Base-by-base conservation (phyloP, 2,113 vertebrate genomes). In the Oriolus oriolus region DNA sequence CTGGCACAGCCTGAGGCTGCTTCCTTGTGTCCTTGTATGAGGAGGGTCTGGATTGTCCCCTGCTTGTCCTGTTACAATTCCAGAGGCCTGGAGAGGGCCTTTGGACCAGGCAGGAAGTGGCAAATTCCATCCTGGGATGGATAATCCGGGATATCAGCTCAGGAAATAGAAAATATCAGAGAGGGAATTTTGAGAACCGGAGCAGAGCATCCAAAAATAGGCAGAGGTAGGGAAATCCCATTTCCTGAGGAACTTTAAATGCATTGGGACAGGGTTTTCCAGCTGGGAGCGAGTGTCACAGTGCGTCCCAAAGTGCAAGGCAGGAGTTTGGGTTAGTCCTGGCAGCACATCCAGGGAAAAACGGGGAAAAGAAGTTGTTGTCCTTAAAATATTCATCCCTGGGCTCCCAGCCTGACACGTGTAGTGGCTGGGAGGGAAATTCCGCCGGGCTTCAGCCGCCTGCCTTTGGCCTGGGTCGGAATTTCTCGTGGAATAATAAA, bases 311-410 rank as follows among this genome's bases (percentile, higher is more conserved):
- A 16, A 5, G 28, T 2, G 42, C 11, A 35, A 17, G 22, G 1
- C 2, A 6, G 17, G 60, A 28, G 8, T 27, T 35, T 2, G 69
- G 65, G 16, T 44, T 17, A 6, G 28, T 69, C 41, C 49, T 52
- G 70, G 21, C 7, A 13, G 41, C 79, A 84, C 42, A 7, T 20
- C 10, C 61, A 53, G 84, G 19, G 56, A 17, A 35, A 73, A 70
- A 33, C 0, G 41, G 65, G 10, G 33, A 61, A 39, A 69, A 70
- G 49, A 11, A 27, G 19, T 74, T 4, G 6, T 52, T 13, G 35
- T 28, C 24, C 59, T 90, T 93, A 83, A 97, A 94, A 96, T 94
- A 96, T 95, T 96, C 93, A 87, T 87, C 47, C 80, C 88, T 44
- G 1, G 3, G 54, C 95, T 94, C 6, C 10, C 85, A 53, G 87